Percentiles rank a stretch among this genome's conserved stretches.
Conservation (phyloP, 1,140 invertebrate genomes). For the Aphaenogaster floridana region DNA sequence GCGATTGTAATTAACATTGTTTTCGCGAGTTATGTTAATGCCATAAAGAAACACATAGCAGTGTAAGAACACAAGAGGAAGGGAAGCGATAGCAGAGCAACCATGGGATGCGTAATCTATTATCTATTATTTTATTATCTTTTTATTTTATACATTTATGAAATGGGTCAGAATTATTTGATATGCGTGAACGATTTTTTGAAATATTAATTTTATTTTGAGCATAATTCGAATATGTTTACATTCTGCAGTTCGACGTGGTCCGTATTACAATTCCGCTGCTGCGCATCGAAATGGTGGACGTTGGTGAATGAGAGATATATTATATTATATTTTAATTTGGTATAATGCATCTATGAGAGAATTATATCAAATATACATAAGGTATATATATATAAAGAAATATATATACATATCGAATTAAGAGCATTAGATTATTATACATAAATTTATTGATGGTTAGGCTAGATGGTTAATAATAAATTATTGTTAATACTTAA, state of each 20-base stretch:
- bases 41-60: background rate
- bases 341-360: background rate
- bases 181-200: background rate
- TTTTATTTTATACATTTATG: background rate
- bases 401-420: background rate
- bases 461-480: background rate
- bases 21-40: background rate
- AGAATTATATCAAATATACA: background rate
- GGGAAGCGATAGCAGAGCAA: background rate
- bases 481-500: background rate
- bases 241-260: background rate
- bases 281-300: background rate
- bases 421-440: background rate
- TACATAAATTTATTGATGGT: background rate
- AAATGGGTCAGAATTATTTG: background rate
- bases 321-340: constrained; percentile 2
- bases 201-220: background rate
- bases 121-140: background rate
- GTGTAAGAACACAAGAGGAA: background rate
- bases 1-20: constrained; percentile 11
- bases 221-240: background rate
- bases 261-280: background rate
- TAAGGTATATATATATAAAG: background rate
- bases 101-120: background rate
- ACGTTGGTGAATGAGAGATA: background rate